phyloP scores from a whole-genome alignment of 2,888 invertebrate species.

The Crepidodera aurea region DNA sequence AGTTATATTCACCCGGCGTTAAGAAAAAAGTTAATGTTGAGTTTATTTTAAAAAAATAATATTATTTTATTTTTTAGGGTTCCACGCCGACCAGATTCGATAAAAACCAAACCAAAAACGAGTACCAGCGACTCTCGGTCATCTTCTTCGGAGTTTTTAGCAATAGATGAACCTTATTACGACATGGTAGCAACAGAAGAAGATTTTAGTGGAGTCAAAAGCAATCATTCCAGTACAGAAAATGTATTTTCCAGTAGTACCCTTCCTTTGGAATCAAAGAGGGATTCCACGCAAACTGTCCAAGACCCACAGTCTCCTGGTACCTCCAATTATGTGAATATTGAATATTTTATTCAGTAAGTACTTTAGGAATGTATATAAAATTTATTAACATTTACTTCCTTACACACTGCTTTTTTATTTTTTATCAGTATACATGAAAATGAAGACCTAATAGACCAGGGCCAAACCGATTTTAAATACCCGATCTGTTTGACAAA shows the following conservation, averaged over 20 bases:
- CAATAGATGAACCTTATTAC: conserved; percentile 74
- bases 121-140: conserved; percentile 61
- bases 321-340: conserved; percentile 90
- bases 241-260: conserved; percentile 72
- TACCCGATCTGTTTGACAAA: too few relatives aligned
- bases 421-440: too few relatives aligned
- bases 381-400: too few relatives aligned
- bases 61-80: conserved; percentile 43
- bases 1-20: too few relatives aligned
- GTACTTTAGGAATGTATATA: conserved; percentile 57
- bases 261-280: conserved; percentile 64
- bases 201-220: conserved; percentile 52
- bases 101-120: conserved; percentile 50
- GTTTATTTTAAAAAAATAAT: too few relatives aligned
- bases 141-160: conserved; percentile 67
- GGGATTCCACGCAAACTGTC: conserved; percentile 59
- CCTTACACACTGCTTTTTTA: too few relatives aligned
- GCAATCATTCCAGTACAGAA: conserved; percentile 72
- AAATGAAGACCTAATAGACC: too few relatives aligned
- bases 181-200: conserved; percentile 75
- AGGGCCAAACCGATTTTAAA: too few relatives aligned
- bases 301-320: conserved; percentile 80
- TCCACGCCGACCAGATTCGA: conserved; percentile 51
- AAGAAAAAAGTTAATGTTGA: too few relatives aligned
- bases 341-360: conserved; percentile 89